Evolutionary conservation across 2,888 invertebrate species (phyloP).

Genomic region (Andrena bicolor): DNA sequence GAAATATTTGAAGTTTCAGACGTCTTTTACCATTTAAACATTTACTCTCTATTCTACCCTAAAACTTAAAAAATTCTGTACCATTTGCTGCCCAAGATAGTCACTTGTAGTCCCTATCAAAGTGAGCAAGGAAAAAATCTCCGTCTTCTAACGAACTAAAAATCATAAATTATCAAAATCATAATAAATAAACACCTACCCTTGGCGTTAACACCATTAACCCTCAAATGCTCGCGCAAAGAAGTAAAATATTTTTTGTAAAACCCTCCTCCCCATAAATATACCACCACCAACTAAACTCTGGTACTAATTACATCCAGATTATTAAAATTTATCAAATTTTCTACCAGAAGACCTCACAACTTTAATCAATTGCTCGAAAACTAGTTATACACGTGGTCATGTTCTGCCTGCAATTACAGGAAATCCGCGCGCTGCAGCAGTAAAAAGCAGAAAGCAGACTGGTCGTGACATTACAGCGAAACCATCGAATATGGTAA

Average conservation of each 20-base stretch:
- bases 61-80: neutral
- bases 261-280: no score
- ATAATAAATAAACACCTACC: no score
- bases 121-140: no score
- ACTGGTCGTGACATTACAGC: conserved; percentile 45
- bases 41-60: neutral
- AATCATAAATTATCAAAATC: no score
- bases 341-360: neutral
- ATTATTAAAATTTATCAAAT: neutral
- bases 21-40: neutral
- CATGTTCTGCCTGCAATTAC: conserved; percentile 9
- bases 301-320: no score
- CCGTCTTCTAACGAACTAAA: no score
- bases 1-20: no score
- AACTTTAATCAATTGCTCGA: neutral
- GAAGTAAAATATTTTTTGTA: no score
- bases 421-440: conserved; percentile 14
- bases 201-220: no score
- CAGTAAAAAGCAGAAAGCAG: conserved; percentile 1
- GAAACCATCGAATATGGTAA: conserved; percentile 41
- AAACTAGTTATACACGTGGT: neutral
- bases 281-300: no score
- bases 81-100: neutral
- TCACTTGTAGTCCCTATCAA: no score
- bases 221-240: no score